These are phyloP conservation scores for Falco naumanni DNA, from an alignment of 2,797 vertebrate species.

Conservation along the genomic window DNA sequence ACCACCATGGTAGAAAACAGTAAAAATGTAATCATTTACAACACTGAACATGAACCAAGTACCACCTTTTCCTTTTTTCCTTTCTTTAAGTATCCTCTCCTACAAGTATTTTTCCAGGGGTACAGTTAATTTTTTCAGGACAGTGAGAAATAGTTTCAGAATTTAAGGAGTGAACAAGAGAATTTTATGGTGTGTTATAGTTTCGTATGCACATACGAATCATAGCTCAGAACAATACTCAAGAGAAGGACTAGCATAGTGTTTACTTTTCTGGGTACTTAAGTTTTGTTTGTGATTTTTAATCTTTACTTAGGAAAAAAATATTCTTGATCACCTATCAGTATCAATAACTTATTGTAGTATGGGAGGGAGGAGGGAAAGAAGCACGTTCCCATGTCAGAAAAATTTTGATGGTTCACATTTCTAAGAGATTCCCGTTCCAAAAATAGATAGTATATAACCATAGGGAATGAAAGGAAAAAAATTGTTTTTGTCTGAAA, in stretches of 20 bases:
- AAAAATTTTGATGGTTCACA: not conserved
- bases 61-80: not conserved
- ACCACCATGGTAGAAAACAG: not conserved
- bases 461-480: not conserved
- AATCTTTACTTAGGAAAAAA: not conserved
- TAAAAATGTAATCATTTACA: not conserved
- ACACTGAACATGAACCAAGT: accelerated
- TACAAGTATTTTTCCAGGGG: not conserved
- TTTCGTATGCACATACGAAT: not conserved
- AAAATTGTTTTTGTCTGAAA: not conserved
- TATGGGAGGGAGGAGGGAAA: not conserved
- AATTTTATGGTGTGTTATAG: accelerated
- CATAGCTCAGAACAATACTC: not conserved
- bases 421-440: not conserved
- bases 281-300: not conserved
- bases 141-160: not conserved
- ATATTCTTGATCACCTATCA: not conserved
- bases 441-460: not conserved
- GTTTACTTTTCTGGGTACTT: not conserved
- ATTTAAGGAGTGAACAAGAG: not conserved
- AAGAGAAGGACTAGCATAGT: not conserved
- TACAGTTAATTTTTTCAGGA: not conserved
- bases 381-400: not conserved
- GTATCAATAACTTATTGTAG: not conserved
- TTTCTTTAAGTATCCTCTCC: no score